Evolutionary conservation across 1,140 invertebrate genomes (phyloP), one percentile per base, ranked within the genome.

Genomic region (Onthophagus taurus): DNA sequence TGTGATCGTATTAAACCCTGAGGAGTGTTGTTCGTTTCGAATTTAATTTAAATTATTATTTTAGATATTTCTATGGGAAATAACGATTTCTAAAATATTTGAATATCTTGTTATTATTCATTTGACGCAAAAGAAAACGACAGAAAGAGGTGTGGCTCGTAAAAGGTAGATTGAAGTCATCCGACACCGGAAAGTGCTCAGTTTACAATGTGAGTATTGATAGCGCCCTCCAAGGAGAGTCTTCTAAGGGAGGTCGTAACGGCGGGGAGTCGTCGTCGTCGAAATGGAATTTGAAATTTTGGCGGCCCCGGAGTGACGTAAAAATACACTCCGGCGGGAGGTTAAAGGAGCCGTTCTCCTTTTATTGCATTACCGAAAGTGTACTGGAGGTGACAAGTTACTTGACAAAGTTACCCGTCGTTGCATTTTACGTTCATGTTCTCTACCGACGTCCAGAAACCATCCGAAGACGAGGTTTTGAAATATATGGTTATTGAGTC

Each of bases 281-380:
- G 31, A 58, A 58, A 59, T 59, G 58, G 55, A 60, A 58, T 58
- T 56, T 54, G 54, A 55, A 60, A 54, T 60, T 60, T 55, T 52
- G 48, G 48, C 47, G 51, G 44, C 58, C 56, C 58, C 42, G 51
- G 58, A 60, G 58, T 58, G 55, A 55, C 53, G 56, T 60, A 58
- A 58, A 60, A 60, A 58, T 58, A 60, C 55, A 57, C 55, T 57
- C 58, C 47, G 44, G 51, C 42, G 35, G 7, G 49, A 52, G 51
- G 50, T 47, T 56, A 51, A 54, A 42, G 50, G 48, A 50, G 55
- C 52, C 56, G 55, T 58, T 58, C 53, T 51, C 52, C 51, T 57
- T 56, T 58, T 60, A 60, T 60, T 57, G 55, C 53, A 58, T 60
- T 60, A 60, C 54, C 23, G 56, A 54, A 57, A 55, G 57, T 58